Base-by-base conservation (phyloP, 2,113 vertebrate genomes). In the Tragelaphus strepsiceros region DNA sequence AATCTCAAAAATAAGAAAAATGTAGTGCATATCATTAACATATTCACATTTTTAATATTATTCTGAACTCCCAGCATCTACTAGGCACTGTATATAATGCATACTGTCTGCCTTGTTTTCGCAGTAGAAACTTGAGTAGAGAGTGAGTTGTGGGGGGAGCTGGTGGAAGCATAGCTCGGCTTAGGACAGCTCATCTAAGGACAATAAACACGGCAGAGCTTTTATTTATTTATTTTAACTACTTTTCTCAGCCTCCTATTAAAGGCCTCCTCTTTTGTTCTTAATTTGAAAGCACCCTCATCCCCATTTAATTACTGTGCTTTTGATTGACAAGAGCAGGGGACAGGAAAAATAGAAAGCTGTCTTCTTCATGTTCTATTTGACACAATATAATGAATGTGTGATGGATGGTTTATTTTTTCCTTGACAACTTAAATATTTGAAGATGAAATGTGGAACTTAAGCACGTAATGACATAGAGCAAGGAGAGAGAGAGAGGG, bases 281-380 rank as follows among this genome's bases (percentile, higher is more conserved):
- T 97, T 98, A 58, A 96, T 97, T 97, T 97, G 98, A 98, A 97
- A 97, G 96, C 91, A 35, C 90, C 28, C 17, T 62, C 46, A 30
- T 81, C 64, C 80, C 93, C 77, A 64, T 97, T 98, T 98, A 99
- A 98, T 99, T 99, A 98, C 92, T 91, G 5, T 39, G 97, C 9
- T 24, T 86, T 98, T 98, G 98, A 99, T 71, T 98, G 98, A 97
- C 97, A 98, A 74, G 96, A 98, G 95, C 96, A 97, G 30, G 93
- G 59, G 67, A 94, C 16, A 95, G 94, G 59, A 86, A 91, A 7
- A 51, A n/a, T 88, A 97, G 59, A 46, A 98, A 97, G 83, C 91
- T 93, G 17, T 96, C 96, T 51, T 35, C 94, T 89, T 64, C 84
- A 95, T 92, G 85, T 98, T 92, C 95, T 98, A 64, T 61, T 56